phyloP scores from a whole-genome alignment of 1,140 invertebrate genomes.

The Trigoniulus corallinus region DNA sequence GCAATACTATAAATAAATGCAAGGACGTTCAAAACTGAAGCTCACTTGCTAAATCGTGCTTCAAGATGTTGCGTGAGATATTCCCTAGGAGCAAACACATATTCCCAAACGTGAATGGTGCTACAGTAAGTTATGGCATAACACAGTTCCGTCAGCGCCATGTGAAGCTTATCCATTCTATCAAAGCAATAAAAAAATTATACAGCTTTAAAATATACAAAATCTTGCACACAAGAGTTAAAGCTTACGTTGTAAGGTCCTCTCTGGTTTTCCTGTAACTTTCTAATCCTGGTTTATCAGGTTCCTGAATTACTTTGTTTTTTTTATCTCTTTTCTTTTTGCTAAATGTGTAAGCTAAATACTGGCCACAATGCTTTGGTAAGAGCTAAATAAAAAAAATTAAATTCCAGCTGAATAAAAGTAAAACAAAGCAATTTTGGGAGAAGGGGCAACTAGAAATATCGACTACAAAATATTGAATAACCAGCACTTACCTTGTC shows the following conservation, averaged over 20 bases:
- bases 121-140: constrained; percentile 93
- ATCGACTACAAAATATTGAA: no score
- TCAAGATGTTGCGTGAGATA: constrained; percentile 95
- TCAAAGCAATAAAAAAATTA: not conserved
- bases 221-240: not conserved
- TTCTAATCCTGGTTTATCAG: constrained; percentile 78
- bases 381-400: constrained; percentile 37
- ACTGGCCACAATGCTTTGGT: constrained; percentile 83
- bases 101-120: constrained; percentile 96
- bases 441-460: not conserved
- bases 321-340: constrained; percentile 70
- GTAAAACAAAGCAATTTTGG: constrained; percentile 5
- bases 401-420: constrained; percentile 1
- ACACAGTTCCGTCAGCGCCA: constrained; percentile 94
- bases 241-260: constrained; percentile 67
- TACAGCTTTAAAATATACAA: constrained; percentile 7
- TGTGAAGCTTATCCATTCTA: constrained; percentile 94
- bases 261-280: constrained; percentile 90
- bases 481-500: constrained; percentile 41
- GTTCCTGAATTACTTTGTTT: constrained; percentile 65
- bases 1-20: constrained; percentile 3
- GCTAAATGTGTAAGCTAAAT: constrained; percentile 70
- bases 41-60: constrained; percentile 44
- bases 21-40: constrained; percentile 12
- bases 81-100: constrained; percentile 93